phyloP scores from a whole-genome alignment of 2,113 vertebrate genomes.

The Aptenodytes patagonicus region DNA sequence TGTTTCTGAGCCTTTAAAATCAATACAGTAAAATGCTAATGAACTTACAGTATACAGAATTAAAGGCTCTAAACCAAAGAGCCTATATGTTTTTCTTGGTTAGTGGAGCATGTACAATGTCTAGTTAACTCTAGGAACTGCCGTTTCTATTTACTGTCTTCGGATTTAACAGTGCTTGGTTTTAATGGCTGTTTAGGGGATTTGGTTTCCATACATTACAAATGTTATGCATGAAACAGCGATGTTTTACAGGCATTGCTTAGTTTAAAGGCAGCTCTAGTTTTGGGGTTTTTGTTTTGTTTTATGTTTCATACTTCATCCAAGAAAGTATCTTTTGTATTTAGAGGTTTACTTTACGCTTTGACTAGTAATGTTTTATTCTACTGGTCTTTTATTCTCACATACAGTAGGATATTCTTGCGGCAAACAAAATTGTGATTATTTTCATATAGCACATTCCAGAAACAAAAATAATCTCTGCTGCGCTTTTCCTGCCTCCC shows the following conservation, averaged over 20 bases:
- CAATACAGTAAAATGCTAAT: not conserved
- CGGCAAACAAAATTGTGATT: not conserved
- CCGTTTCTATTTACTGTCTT: not conserved
- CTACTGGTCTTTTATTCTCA: not conserved
- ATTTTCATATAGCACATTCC: not conserved
- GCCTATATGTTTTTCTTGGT: not conserved
- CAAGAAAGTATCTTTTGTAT: not conserved
- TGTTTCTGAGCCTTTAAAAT: not conserved
- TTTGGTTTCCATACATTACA: slow-evolving; percentile 14
- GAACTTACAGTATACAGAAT: not conserved
- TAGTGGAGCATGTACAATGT: not conserved
- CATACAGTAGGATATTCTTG: not conserved
- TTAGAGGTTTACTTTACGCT: not conserved
- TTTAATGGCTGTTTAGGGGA: slow-evolving; percentile 1
- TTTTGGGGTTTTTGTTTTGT: not conserved
- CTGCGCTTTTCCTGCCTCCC: not conserved
- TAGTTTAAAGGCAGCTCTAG: not conserved
- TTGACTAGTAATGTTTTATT: not conserved
- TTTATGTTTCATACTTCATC: not conserved
- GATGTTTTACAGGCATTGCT: not conserved
- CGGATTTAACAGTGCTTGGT: not conserved
- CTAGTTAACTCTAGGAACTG: not conserved
- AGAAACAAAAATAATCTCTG: not conserved
- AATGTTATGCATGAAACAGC: not conserved
- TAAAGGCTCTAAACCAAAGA: not conserved